Conservation (phyloP, 2,888 invertebrate species). For the Tipula vernalis region DNA sequence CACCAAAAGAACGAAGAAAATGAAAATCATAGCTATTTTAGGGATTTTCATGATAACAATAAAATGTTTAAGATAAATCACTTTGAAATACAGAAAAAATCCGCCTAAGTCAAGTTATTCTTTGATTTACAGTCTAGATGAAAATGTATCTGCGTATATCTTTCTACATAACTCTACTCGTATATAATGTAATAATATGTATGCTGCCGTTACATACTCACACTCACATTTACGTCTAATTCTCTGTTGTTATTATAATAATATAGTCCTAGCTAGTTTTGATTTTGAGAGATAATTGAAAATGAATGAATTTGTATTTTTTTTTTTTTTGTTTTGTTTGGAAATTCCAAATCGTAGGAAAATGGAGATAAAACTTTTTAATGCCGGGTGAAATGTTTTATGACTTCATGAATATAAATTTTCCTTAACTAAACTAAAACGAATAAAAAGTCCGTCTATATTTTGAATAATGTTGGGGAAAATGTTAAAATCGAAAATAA, state of each 20-base stretch:
- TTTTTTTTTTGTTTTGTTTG: too few relatives aligned
- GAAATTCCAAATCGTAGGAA: not conserved
- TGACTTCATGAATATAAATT: not conserved
- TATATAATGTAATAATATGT: not conserved
- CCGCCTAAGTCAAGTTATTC: constrained; percentile 4
- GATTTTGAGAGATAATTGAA: not conserved
- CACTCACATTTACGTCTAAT: not conserved
- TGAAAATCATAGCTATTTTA: not conserved
- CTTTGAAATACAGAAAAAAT: not conserved
- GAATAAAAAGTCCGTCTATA: not conserved
- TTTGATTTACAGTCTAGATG: not conserved
- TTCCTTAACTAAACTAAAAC: not conserved
- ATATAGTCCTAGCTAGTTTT: not conserved
- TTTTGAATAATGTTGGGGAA: not conserved
- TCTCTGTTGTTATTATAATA: not conserved
- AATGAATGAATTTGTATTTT: not conserved
- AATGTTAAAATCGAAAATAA: not conserved
- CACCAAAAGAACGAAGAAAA: not conserved
- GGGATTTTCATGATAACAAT: not conserved
- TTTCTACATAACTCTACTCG: not conserved
- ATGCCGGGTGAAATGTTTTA: not conserved
- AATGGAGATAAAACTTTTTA: not conserved
- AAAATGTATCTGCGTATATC: not conserved
- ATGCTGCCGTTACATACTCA: not conserved
- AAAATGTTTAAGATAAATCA: constrained; percentile 4